These are phyloP conservation scores for Drosophila nr. perissopoda DNA, from an alignment of 2,888 invertebrate genomes.

Conservation along the genomic window DNA sequence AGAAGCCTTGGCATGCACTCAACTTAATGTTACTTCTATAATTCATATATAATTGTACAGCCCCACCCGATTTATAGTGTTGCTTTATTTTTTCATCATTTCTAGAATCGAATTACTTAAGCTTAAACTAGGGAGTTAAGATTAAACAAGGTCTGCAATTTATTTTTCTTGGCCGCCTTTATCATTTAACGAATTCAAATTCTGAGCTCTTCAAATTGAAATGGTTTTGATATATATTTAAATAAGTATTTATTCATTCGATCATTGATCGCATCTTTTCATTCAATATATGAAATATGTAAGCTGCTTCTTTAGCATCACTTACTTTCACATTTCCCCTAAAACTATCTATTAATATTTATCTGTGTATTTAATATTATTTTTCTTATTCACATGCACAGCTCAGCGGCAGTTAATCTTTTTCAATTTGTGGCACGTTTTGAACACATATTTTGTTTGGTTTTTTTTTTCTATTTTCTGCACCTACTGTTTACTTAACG, in stretches of 20 bases:
- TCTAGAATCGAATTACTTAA: too few species aligned
- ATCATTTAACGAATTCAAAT: neutral
- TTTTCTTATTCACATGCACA: neutral
- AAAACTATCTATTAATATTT: neutral
- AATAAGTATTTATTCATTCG: neutral
- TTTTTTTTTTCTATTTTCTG: neutral
- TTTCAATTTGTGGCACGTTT: conserved; percentile 16
- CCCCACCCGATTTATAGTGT: neutral
- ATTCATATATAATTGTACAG: neutral
- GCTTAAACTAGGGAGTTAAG: neutral
- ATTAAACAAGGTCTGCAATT: too few species aligned
- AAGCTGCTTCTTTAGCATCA: neutral
- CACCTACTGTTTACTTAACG: conserved; percentile 42
- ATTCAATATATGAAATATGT: neutral
- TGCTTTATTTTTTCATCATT: neutral
- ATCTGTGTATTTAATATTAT: neutral
- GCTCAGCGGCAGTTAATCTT: conserved; percentile 8
- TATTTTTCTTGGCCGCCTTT: too few species aligned
- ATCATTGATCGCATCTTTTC: neutral
- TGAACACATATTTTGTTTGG: conserved; percentile 7
- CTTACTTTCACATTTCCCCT: neutral
- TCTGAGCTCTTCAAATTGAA: neutral
- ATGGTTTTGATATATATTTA: neutral
- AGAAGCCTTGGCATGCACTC: conserved; percentile 5
- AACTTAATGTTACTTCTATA: neutral